A percentile compares a stretch with the other conserved stretches of the same genome.
phyloP scores from a whole-genome alignment of 2,888 invertebrate genomes.

The Strigamia maritima region DNA sequence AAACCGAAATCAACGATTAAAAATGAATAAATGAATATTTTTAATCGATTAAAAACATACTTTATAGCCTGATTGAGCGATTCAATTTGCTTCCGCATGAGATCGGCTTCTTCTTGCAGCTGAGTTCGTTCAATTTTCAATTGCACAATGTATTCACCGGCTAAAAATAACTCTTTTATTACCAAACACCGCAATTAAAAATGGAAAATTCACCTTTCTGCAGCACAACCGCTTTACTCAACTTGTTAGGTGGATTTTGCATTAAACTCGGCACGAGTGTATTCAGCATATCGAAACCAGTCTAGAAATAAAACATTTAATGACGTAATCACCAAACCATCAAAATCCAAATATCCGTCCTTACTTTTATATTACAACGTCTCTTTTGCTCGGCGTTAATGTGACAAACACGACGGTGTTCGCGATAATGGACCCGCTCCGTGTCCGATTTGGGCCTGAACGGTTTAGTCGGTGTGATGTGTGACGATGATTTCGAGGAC shows the following conservation, averaged over 20 bases:
- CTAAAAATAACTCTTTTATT: slow-evolving; percentile 45
- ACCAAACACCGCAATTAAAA: not conserved
- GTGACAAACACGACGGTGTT: slow-evolving; percentile 80
- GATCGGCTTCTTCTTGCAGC: slow-evolving; percentile 76
- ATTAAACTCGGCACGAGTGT: slow-evolving; percentile 81
- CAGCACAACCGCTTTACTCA: slow-evolving; percentile 87
- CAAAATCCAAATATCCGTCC: not conserved
- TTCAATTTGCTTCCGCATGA: slow-evolving; percentile 82
- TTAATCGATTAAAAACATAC: slow-evolving; percentile 56
- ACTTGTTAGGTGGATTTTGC: slow-evolving; percentile 84
- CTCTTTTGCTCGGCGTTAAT: slow-evolving; percentile 95
- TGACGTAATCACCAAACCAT: not conserved
- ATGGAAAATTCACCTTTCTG: slow-evolving; percentile 75
- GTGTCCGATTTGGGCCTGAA: slow-evolving; percentile 48
- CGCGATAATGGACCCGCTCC: slow-evolving; percentile 52
- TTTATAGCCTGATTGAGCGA: slow-evolving; percentile 84
- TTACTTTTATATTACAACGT: slow-evolving; percentile 81
- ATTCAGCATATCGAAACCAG: slow-evolving; percentile 91
- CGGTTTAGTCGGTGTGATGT: slow-evolving; percentile 42
- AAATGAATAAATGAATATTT: not conserved
- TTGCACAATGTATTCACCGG: slow-evolving; percentile 87
- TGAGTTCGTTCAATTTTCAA: slow-evolving; percentile 74
- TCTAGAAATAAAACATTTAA: slow-evolving; percentile 51
- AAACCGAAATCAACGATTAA: slow-evolving; percentile 47
- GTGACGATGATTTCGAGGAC: not conserved